phyloP scores from a whole-genome alignment of 64 coral and sea anemone genomes.

The Actinia equina region DNA sequence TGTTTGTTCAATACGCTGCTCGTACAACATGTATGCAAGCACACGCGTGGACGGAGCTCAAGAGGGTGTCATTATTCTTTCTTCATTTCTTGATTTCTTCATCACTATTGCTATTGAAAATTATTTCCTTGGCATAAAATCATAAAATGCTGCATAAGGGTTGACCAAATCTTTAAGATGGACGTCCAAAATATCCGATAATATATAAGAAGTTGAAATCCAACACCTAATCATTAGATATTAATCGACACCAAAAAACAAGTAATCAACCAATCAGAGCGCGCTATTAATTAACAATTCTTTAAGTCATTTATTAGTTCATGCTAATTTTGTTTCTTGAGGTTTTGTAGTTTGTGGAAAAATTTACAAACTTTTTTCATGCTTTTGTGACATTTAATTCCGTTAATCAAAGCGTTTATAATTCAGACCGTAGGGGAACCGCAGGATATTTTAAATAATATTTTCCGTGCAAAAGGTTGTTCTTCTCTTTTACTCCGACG shows the following conservation, averaged over 20 bases:
- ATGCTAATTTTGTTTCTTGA: neutral
- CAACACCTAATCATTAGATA: neutral
- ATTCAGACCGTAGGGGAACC: too few relatives aligned
- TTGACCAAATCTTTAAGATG: neutral
- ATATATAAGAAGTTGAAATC: neutral
- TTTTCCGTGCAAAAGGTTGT: too few relatives aligned
- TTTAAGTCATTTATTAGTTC: neutral
- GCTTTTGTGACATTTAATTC: too few relatives aligned
- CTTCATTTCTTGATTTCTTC: neutral
- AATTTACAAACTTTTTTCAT: too few relatives aligned
- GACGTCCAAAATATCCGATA: neutral
- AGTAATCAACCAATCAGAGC: constrained; percentile 20
- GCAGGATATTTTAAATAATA: too few relatives aligned
- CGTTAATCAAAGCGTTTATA: too few relatives aligned
- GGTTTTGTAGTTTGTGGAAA: neutral
- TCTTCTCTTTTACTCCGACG: too few relatives aligned
- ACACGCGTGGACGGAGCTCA: neutral
- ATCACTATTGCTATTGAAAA: neutral
- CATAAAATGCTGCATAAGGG: neutral
- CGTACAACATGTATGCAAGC: neutral
- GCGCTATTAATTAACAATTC: neutral
- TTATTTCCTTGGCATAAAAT: neutral
- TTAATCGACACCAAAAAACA: neutral
- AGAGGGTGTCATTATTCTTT: neutral
- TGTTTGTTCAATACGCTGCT: neutral